phyloP scores from a whole-genome alignment of 37 sponge, comb jelly and placozoan species.

The Corticium candelabrum region DNA sequence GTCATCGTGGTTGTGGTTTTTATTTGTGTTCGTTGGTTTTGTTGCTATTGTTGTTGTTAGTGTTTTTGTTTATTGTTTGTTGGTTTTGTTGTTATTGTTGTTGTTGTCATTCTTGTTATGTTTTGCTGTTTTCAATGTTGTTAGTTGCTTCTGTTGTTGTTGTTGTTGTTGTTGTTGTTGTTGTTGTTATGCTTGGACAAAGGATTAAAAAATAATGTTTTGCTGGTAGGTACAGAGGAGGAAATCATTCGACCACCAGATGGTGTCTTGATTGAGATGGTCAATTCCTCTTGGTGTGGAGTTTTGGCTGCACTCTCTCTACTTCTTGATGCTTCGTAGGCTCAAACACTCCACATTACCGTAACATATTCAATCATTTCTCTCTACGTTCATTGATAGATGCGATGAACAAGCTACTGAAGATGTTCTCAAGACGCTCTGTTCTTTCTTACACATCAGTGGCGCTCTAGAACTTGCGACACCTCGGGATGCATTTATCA shows the following conservation, averaged over 20 bases:
- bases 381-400: constrained; percentile 10
- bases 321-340: constrained; percentile 67
- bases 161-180: no score
- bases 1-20: no score
- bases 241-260: no score
- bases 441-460: constrained; percentile 67
- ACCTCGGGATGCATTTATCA: constrained; percentile 84
- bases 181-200: no score
- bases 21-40: not conserved
- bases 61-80: no score
- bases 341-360: not conserved
- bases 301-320: constrained; percentile 72
- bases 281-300: constrained; percentile 77
- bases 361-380: not conserved
- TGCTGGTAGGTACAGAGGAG: no score
- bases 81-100: no score
- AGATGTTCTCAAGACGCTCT: constrained; percentile 54
- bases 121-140: no score
- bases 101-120: no score
- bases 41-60: no score
- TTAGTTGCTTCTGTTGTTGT: no score
- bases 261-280: constrained; percentile 42
- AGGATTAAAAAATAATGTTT: no score
- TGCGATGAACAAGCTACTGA: constrained; percentile 65
- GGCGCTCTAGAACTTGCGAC: constrained; percentile 42